Percentiles rank a stretch among this genome's conserved stretches.
Conservation (phyloP, 1,140 invertebrate genomes). For the Catajapyx aquilonaris region DNA sequence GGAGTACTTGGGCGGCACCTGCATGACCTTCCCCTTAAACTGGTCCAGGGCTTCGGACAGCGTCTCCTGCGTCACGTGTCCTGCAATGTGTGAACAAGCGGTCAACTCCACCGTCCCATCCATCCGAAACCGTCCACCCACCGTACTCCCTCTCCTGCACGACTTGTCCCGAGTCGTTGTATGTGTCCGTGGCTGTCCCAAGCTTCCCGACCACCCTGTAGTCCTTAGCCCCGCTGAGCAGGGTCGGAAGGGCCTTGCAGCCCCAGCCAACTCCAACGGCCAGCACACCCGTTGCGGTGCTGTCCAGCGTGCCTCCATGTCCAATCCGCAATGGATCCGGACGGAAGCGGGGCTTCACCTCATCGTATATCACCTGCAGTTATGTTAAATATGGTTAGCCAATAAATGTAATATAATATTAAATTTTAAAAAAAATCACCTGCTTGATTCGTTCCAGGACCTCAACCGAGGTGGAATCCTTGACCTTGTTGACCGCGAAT, state of each 20-base stretch:
- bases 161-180: conserved; percentile 10
- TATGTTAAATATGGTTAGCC: not conserved
- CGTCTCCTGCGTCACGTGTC: conserved; percentile 10
- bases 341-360: conserved; percentile 1
- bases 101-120: too few relatives aligned
- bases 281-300: conserved; percentile 9
- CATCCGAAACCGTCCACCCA: too few relatives aligned
- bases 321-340: too few relatives aligned
- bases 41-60: conserved; percentile 6
- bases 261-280: conserved; percentile 12
- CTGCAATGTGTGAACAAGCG: too few relatives aligned
- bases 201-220: conserved; percentile 10
- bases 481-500: conserved; percentile 10
- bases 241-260: conserved; percentile 9
- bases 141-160: conserved; percentile 10
- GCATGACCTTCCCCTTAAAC: conserved; percentile 10
- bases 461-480: conserved; percentile 8
- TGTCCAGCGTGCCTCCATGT: conserved; percentile 11
- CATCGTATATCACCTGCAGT: not conserved
- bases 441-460: conserved; percentile 8
- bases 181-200: conserved; percentile 10
- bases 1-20: conserved; percentile 9
- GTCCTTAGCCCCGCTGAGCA: conserved; percentile 10
- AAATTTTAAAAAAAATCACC: conserved; percentile 2
- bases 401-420: not conserved